Evolutionary conservation across 2,113 vertebrate genomes (phyloP), one percentile per base, ranked within the genome.

Genomic region (Leucoraja erinaceus): DNA sequence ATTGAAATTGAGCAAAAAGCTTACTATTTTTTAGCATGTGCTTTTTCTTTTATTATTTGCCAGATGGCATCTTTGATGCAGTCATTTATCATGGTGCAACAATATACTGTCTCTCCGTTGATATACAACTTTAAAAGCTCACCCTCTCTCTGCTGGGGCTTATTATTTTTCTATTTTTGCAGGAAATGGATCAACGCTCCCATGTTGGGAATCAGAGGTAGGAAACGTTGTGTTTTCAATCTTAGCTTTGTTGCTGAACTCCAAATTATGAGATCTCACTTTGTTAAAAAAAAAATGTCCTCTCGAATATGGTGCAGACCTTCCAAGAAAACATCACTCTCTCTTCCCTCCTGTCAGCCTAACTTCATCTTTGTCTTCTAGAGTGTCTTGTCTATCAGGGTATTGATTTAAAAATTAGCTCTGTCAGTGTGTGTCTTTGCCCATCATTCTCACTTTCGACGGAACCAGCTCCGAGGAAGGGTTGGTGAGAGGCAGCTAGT

Each of bases 391-490:
- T n/a, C 56, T 61, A 86, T 59, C 83, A 33, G 31, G 54, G n/a
- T 20, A 88, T 66, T 88, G 83, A 88, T 88, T 88, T 88, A 31
- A 88, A 88, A 88, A 88, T 66, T 88, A 31, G 2, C 12, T n/a
- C 83, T 66, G 56, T 88, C 28, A 88, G 59, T 1, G 7, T 61
- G 28, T 63, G 59, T 88, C 59, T 88, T 61, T 88, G 83, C 59
- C 56, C 83, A 16, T 88, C 56, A 33, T 88, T 88, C 59, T 63
- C 83, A 63, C 12, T 88, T 88, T 66, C n/a, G 20, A 66, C 31
- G 59, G 28, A 31, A 88, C 10, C 11, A 12, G 18, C 31, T 88
- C n/a, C 18, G n/a, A 88, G 11, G 25, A 28, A 31, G 83, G 38
- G 5, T 16, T 66, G 5, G 59, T 61, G 81, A 11, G 81, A 61